A percentile compares a stretch with the other conserved stretches of the same genome.
These are phyloP conservation scores for Phrixothrix hirtus DNA, from an alignment of 2,888 invertebrate genomes.

Conservation along the genomic window DNA sequence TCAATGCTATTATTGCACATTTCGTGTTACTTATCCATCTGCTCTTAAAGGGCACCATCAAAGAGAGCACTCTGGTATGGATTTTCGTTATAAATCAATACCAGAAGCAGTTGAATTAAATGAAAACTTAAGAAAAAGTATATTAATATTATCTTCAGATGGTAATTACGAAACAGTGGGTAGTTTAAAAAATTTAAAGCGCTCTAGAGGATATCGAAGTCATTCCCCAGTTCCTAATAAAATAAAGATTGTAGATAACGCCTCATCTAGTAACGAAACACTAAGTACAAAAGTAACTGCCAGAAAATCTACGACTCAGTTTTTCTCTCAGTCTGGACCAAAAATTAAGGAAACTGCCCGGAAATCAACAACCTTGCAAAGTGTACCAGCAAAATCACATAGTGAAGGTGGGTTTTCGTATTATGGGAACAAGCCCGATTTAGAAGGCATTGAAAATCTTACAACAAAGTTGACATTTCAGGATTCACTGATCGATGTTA, in stretches of 20 bases:
- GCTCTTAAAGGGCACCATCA: conserved; percentile 46
- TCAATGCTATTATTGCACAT: conserved; percentile 54
- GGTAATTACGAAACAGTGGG: conserved; percentile 10
- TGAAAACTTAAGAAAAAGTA: conserved; percentile 17
- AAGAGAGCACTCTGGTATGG: conserved; percentile 45
- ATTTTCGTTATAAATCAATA: conserved; percentile 41
- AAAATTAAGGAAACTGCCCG: conserved; percentile 29
- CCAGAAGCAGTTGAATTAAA: conserved; percentile 13
- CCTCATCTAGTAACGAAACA: background rate
- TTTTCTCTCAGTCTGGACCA: too few species aligned
- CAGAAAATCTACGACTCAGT: conserved; percentile 24
- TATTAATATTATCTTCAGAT: conserved; percentile 14
- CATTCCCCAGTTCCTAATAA: background rate
- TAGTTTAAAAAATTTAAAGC: background rate
- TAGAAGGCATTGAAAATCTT: conserved; percentile 53
- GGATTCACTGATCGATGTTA: conserved; percentile 58
- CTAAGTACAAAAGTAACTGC: conserved; percentile 12
- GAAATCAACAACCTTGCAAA: conserved; percentile 55
- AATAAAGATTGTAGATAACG: background rate
- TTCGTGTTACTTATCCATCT: conserved; percentile 44
- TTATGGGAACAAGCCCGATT: conserved; percentile 57
- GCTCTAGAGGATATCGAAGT: too few species aligned
- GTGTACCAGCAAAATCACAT: conserved; percentile 26
- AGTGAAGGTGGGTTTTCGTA: conserved; percentile 53
- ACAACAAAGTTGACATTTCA: conserved; percentile 61